Evolutionary conservation across 1,140 invertebrate species (phyloP).

Genomic region (Atopsyche davidsoni): DNA sequence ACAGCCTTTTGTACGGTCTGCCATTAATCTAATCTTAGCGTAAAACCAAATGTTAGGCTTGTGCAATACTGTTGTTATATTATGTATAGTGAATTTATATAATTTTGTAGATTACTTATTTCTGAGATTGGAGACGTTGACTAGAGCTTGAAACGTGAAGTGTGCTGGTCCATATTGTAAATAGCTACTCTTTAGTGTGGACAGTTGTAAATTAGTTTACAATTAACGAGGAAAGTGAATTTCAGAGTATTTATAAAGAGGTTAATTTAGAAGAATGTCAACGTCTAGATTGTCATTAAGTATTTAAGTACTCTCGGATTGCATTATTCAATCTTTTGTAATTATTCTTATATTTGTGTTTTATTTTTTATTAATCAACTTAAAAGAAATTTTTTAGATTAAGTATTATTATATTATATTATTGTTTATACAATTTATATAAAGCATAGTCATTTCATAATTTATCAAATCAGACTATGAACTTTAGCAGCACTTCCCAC

Average conservation of each 20-base stretch:
- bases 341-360: slow-evolving; percentile 11
- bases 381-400: slow-evolving; percentile 8
- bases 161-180: neutral
- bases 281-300: slow-evolving; percentile 18
- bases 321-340: slow-evolving; percentile 6
- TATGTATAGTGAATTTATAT: slow-evolving; percentile 19
- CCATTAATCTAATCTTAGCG: slow-evolving; percentile 29
- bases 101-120: no score
- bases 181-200: neutral
- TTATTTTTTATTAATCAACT: neutral
- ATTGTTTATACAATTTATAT: slow-evolving; percentile 12
- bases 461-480: slow-evolving; percentile 4
- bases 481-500: slow-evolving; percentile 23
- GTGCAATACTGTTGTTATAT: slow-evolving; percentile 29
- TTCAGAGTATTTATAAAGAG: slow-evolving; percentile 10
- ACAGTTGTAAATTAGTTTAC: neutral
- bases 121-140: no score
- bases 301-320: slow-evolving; percentile 6
- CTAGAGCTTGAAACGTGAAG: no score
- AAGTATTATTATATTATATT: slow-evolving; percentile 12
- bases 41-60: slow-evolving; percentile 31
- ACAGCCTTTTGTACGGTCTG: slow-evolving; percentile 29
- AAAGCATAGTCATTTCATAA: slow-evolving; percentile 6
- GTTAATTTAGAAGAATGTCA: slow-evolving; percentile 12
- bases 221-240: slow-evolving; percentile 16